Base-by-base conservation (phyloP, 1,140 invertebrate genomes). In the Venturia canescens region DNA sequence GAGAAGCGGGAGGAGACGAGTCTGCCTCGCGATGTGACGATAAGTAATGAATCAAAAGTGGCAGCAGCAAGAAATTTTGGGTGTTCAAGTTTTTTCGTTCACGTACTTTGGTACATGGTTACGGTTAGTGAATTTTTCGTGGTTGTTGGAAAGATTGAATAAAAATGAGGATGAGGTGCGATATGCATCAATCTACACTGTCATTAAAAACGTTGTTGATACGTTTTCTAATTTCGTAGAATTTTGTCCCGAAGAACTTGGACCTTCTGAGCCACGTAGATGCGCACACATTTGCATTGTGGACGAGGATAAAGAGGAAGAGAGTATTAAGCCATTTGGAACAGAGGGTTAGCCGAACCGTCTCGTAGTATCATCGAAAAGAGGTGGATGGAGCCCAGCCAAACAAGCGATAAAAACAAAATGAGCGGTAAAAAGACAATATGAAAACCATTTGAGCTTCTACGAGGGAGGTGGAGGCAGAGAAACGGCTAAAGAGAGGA, bases 361-460 rank as follows among this genome's bases (percentile, higher is more conserved):
- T 48, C 71, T 23, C 63, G 72, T 69, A 48, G 72, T 48, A 50
- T 23, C 53, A 57, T 76, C 50, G 48, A n/a, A 70, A 60, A 71
- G 63, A 57, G 82, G 71, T 53, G 57, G 48, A 31, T 34, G 31
- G 31, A 18, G 50, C 83, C 63, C 83, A 82, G 82, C 87, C 86
- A 91, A 91, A 91, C 90, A 91, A 91, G 90, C 90, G 85, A 91
- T 92, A 92, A 91, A 92, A 91, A 87, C 90, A 90, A 88, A 92
- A 91, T 87, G 90, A 90, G 89, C 90, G 90, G 87, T 91, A 91
- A 92, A 92, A 91, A 91, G 90, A 91, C 90, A 91, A 91, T 91
- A 91, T 91, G 90, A 91, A 91, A 91, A 90, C 89, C 87, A 90
- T 91, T 91, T 86, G 85, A 82, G 86, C 83, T 74, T 81, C 34